These are phyloP conservation scores for Poliocrania exsul DNA, from an alignment of 2,797 vertebrate species.

Conservation along the genomic window DNA sequence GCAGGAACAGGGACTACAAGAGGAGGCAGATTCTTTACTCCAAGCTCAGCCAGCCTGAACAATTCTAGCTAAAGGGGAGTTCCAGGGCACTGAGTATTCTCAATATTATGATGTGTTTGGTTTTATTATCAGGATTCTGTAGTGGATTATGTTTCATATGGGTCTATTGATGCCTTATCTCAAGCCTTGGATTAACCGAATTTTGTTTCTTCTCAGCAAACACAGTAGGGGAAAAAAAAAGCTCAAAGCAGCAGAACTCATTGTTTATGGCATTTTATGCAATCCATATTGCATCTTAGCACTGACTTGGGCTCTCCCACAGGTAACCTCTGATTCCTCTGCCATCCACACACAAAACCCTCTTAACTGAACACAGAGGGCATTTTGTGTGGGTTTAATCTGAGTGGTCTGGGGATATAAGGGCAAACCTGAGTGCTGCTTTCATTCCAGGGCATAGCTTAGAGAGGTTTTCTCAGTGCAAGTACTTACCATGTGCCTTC, in stretches of 20 bases:
- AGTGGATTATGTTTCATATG: background rate
- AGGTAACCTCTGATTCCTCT: background rate
- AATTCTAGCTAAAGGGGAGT: background rate
- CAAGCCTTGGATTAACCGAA: background rate
- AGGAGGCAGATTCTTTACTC: background rate
- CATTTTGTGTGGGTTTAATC: background rate
- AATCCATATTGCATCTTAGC: background rate
- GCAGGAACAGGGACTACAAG: background rate
- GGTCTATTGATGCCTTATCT: background rate
- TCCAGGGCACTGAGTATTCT: background rate
- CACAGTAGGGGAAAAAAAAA: fast-evolving
- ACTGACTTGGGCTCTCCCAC: background rate
- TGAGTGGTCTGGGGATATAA: background rate
- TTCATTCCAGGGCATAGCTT: background rate
- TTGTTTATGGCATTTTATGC: background rate
- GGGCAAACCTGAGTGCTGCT: background rate
- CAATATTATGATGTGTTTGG: background rate
- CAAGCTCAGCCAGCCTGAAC: background rate
- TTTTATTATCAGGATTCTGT: background rate
- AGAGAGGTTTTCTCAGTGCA: background rate
- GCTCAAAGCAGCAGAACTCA: background rate
- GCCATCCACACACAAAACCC: background rate
- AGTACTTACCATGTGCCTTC: background rate
- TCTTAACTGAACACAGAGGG: background rate
- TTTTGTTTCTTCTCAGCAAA: background rate